Evolutionary conservation across 2,888 invertebrate genomes (phyloP), one percentile per base, ranked within the genome.

Genomic region (Saturnia pavonia): DNA sequence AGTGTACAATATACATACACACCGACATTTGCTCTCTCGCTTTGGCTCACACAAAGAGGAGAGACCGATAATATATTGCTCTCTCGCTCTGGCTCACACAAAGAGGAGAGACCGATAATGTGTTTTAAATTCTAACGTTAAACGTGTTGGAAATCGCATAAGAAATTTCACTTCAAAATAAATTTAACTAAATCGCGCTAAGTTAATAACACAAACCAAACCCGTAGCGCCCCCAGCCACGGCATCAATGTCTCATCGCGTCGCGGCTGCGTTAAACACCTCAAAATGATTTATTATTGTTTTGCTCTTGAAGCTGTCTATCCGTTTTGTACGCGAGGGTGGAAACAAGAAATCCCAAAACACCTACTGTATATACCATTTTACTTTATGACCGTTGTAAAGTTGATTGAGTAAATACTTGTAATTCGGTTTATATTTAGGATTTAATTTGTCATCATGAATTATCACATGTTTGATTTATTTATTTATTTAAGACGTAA

Each of bases 221-320:
- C 25, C 68, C 70, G 69, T 74, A 75, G 69, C 75, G 78, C 83
- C 80, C 80, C 78, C 80, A 78, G 80, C 77, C 76, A 76, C 85
- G 83, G 81, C 87, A 91, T 92, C 88, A 91, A 92, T 88, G 82
- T 89, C 86, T 92, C 91, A 90, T 86, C 92, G 83, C 77, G 76
- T 83, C 88, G 82, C 85, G 88, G 85, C 89, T 89, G 89, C 84
- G 80, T 80, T 75, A 81, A 82, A 74, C 82, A 82, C 78, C 85
- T 74, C 69, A 57, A 76, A 81, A 83, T 90, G 91, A 91, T 92
- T 92, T 91, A 91, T 90, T 80, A 76, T 79, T 85, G 84, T 85
- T 85, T 84, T 88, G 86, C 87, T 90, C 91, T 91, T 91, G 90
- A 89, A 86, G 85, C 19, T 51, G 68, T 71, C 70, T 70, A 67